phyloP scores from a whole-genome alignment of 2,888 invertebrate genomes.

The Sphecodes monilicornis region DNA sequence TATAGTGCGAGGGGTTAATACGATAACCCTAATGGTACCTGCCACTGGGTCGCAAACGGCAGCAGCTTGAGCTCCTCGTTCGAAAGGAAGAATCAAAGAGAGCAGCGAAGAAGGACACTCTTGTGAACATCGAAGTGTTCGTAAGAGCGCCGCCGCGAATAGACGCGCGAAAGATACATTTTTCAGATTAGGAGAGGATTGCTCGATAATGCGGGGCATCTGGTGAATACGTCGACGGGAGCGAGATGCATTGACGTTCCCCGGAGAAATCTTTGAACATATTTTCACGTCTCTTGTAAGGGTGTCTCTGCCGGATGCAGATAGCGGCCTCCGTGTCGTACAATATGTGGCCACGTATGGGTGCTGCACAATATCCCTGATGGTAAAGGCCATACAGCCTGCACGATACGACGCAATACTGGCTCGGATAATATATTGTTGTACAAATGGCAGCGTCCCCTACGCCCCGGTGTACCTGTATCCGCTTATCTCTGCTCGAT shows the following conservation, averaged over 20 bases:
- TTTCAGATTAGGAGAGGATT: slow-evolving; percentile 65
- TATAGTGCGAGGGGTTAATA: no score
- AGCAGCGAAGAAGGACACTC: background rate
- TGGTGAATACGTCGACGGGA: slow-evolving; percentile 50
- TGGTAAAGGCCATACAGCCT: slow-evolving; percentile 82
- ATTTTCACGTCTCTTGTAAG: slow-evolving; percentile 82
- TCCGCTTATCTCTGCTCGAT: slow-evolving; percentile 68
- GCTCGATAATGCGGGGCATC: slow-evolving; percentile 63
- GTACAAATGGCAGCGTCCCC: slow-evolving; percentile 76
- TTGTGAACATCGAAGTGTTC: background rate
- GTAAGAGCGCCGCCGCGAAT: slow-evolving; percentile 12
- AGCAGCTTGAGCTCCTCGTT: no score
- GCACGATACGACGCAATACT: slow-evolving; percentile 78
- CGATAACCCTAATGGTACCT: no score
- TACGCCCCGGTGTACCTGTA: slow-evolving; percentile 48
- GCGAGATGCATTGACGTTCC: slow-evolving; percentile 63
- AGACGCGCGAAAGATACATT: slow-evolving; percentile 61
- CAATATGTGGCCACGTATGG: slow-evolving; percentile 75
- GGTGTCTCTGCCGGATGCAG: slow-evolving; percentile 84
- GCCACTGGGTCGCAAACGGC: no score
- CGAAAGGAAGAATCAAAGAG: no score
- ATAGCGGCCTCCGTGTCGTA: slow-evolving; percentile 76
- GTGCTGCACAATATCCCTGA: slow-evolving; percentile 79
- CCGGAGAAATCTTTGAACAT: slow-evolving; percentile 83
- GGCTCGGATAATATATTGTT: slow-evolving; percentile 80